Evolutionary conservation across 2,797 vertebrate species (phyloP).

Genomic region (Argyrosomus regius): DNA sequence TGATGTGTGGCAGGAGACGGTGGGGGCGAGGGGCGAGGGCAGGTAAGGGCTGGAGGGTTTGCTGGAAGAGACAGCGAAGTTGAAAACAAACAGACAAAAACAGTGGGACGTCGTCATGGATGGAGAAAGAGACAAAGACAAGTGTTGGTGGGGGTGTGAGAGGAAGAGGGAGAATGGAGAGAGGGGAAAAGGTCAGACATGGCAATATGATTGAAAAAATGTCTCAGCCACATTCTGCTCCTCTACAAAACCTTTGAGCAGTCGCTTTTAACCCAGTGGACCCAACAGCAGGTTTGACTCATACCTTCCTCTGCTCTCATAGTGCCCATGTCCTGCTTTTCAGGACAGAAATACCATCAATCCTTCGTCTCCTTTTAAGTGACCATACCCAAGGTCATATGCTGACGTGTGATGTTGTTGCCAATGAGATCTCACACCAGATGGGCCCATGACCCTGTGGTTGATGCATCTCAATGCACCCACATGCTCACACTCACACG

Average conservation of each 20-base stretch:
- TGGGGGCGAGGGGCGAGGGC: neutral
- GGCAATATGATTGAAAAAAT: conserved; percentile 48
- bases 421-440: conserved; percentile 55
- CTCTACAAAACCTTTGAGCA: neutral
- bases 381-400: conserved; percentile 35
- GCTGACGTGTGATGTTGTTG: conserved; percentile 10
- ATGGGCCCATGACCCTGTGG: conserved; percentile 55
- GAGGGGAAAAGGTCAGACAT: conserved; percentile 31
- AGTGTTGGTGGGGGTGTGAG: neutral
- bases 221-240: conserved; percentile 19
- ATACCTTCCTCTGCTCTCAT: conserved; percentile 1
- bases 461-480: conserved; percentile 30
- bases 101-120: conserved; percentile 49
- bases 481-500: conserved; percentile 25
- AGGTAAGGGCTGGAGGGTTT: conserved; percentile 40
- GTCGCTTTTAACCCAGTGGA: neutral
- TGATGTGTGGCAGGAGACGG: conserved; percentile 10
- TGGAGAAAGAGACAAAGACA: conserved; percentile 49
- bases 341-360: neutral
- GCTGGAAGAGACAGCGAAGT: conserved; percentile 21
- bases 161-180: conserved; percentile 3
- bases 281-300: neutral
- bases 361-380: conserved; percentile 7
- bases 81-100: conserved; percentile 57
- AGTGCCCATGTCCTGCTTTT: conserved; percentile 12